Evolutionary conservation across 1,140 invertebrate species (phyloP).

Genomic region (Ceratitis capitata): DNA sequence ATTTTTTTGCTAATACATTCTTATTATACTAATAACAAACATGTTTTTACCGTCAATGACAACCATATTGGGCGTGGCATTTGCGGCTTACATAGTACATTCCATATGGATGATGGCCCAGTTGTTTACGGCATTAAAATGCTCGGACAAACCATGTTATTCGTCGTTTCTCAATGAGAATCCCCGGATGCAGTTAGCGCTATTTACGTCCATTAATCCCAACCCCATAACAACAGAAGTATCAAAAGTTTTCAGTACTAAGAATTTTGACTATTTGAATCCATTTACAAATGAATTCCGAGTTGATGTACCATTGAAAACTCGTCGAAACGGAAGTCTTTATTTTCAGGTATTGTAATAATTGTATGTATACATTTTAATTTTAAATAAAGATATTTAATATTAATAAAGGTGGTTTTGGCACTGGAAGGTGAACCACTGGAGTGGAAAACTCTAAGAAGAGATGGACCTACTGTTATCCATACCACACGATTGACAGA

Average conservation of each 20-base stretch:
- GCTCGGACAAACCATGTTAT: constrained; percentile 71
- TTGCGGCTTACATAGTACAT: constrained; percentile 76
- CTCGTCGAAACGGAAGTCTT: constrained; percentile 80
- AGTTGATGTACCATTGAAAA: constrained; percentile 75
- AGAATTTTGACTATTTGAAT: constrained; percentile 69
- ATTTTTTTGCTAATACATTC: too few relatives aligned
- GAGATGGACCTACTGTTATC: constrained; percentile 69
- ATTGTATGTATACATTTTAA: neutral
- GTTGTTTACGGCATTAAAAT: constrained; percentile 77
- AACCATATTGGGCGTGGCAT: constrained; percentile 70
- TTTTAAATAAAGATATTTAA: neutral
- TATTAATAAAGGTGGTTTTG: constrained; percentile 61
- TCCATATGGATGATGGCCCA: constrained; percentile 78
- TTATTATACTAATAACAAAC: neutral
- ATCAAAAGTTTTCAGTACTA: constrained; percentile 58
- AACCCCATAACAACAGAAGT: constrained; percentile 65
- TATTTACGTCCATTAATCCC: constrained; percentile 70
- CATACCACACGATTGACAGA: constrained; percentile 74
- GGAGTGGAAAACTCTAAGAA: constrained; percentile 67
- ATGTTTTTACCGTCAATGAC: constrained; percentile 60
- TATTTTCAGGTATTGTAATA: constrained; percentile 72
- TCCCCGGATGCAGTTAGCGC: constrained; percentile 70
- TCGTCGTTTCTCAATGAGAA: constrained; percentile 69
- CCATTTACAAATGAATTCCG: constrained; percentile 67
- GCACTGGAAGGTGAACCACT: constrained; percentile 67